These are phyloP conservation scores for Chloropsis cyanopogon DNA, from an alignment of 2,113 vertebrate species.

Conservation along the genomic window DNA sequence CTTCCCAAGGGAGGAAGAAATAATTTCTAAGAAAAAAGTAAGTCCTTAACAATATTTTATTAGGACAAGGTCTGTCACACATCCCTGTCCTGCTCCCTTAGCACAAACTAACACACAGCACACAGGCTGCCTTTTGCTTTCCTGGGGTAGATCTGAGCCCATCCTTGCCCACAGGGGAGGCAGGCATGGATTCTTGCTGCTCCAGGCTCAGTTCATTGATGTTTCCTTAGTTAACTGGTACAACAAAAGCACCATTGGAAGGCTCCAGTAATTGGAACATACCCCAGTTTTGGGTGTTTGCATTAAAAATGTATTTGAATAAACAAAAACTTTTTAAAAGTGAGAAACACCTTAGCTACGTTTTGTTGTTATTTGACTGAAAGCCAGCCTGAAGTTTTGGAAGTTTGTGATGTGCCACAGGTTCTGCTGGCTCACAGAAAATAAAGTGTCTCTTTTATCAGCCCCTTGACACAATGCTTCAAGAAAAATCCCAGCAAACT, in stretches of 20 bases:
- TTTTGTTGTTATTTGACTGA: neutral
- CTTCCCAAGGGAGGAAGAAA: neutral
- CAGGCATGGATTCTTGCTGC: neutral
- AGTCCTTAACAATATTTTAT: neutral
- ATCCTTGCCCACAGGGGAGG: fast-evolving
- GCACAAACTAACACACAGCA: neutral
- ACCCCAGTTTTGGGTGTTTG: neutral
- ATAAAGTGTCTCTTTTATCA: neutral
- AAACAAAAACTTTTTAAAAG: fast-evolving
- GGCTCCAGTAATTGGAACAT: neutral
- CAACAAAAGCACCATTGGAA: neutral
- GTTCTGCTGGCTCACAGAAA: neutral
- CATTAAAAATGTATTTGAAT: neutral
- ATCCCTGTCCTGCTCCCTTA: neutral
- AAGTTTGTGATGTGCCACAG: neutral
- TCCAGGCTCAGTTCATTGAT: neutral
- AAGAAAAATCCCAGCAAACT: neutral
- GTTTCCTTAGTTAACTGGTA: neutral
- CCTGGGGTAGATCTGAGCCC: neutral
- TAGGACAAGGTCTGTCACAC: neutral
- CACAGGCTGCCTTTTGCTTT: neutral
- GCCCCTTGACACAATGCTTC: neutral
- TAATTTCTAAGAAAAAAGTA: neutral
- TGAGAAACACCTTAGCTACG: neutral
- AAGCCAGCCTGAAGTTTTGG: neutral